Evolutionary conservation across 2,797 vertebrate genomes (phyloP), one percentile per base, ranked within the genome.

Genomic region (Oophaga sylvatica): DNA sequence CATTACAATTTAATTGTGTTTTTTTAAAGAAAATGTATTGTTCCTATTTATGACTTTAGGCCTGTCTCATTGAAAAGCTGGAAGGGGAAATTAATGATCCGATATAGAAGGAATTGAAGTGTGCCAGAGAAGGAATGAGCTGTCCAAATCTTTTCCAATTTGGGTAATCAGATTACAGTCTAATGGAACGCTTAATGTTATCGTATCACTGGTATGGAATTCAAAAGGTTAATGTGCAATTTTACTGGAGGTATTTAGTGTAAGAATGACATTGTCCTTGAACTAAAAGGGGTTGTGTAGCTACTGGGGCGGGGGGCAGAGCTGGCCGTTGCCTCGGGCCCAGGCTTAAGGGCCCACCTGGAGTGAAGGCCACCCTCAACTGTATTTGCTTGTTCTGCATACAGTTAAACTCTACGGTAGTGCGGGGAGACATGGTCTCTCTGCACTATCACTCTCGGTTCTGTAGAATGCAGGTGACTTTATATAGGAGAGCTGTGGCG

Each of bases 1-100:
- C 13, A 11, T 85, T 73, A 29, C 67, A 63, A 71, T 62, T 53
- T 53, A 31, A 81, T 75, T 71, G 48, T 41, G 16, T 57, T 83
- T n/a, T 48, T 19, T 78, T 41, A 5, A 29, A 35, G 26, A 31
- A 62, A 80, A 62, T 35, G 9, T 79, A 59, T 79, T 2, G 10
- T 59, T 62, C 29, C 53, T 79, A 10, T 79, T 59, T 79, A 57
- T 59, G 53, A 57, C 76, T 17, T 2, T 75, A 20, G 10, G 41
- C 12, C 22, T 53, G 73, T n/a, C 20, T 76, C 1, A 35, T 31
- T 19, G 68, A 35, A 35, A 71, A 68, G 7, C 10, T 65, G n/a
- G n/a, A 63, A 12, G 5, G 4, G 17, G 41, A 3, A 22, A 75
- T 45, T 45, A 22, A 71, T 19, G 31, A 76, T 53, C 31, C 20